phyloP scores from a whole-genome alignment of 2,113 vertebrate species.

The Clarias macrocephalus region DNA sequence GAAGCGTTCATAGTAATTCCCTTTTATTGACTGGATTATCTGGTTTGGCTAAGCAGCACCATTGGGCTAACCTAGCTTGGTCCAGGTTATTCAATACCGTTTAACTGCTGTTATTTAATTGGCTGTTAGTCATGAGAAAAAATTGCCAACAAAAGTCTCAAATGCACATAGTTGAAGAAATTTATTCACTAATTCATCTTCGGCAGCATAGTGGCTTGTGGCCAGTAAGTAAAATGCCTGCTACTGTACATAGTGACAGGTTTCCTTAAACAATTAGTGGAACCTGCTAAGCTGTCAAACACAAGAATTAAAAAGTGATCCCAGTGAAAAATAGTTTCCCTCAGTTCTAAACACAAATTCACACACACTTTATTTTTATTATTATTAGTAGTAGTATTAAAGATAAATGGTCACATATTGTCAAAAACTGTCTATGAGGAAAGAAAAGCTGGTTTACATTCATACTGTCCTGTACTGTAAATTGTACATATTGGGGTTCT shows the following conservation, averaged over 20 bases:
- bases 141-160: not conserved
- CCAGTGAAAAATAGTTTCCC: no score
- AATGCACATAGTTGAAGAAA: not conserved
- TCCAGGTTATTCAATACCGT: not conserved
- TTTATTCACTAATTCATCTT: not conserved
- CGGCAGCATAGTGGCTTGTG: no score
- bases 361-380: no score
- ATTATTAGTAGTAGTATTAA: not conserved
- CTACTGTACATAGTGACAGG: no score
- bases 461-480: not conserved
- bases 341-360: not conserved
- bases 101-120: not conserved
- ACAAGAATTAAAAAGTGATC: no score
- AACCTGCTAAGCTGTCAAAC: no score
- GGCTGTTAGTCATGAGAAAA: not conserved
- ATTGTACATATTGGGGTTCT: not conserved
- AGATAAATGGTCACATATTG: not conserved
- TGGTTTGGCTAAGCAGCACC: not conserved
- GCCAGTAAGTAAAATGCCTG: no score
- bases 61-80: no score
- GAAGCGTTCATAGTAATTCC: not conserved
- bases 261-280: no score
- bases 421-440: not conserved
- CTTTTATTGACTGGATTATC: not conserved
- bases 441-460: not conserved